Conservation (phyloP, 2,888 invertebrate species). For the Myathropa florea region DNA sequence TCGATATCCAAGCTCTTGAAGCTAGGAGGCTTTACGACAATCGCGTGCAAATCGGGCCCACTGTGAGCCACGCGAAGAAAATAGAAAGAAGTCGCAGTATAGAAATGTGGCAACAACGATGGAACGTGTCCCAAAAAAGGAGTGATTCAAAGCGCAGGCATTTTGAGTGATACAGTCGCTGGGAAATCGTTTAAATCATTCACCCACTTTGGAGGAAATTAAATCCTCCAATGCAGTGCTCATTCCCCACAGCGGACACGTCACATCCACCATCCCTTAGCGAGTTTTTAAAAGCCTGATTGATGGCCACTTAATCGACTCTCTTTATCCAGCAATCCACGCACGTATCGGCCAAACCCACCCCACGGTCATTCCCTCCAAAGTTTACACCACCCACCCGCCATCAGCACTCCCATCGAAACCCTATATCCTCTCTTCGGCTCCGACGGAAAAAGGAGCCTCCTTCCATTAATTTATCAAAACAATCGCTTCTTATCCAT, state of each 20-base stretch:
- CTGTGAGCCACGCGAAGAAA: no score
- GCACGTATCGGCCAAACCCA: conserved; percentile 8
- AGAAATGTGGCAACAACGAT: no score
- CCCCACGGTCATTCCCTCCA: neutral
- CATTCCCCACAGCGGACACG: neutral
- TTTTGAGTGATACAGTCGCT: no score
- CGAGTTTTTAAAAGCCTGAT: neutral
- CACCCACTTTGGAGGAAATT: no score
- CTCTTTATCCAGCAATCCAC: conserved; percentile 11
- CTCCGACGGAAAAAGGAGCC: neutral
- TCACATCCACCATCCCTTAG: neutral
- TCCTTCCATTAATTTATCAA: conserved; percentile 51
- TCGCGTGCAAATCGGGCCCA: no score
- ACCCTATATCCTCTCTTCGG: neutral
- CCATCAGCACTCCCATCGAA: neutral
- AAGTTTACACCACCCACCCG: no score
- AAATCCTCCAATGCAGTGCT: neutral
- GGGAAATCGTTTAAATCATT: no score
- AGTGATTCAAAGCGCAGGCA: no score
- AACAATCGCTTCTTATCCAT: conserved; percentile 57
- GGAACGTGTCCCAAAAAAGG: no score
- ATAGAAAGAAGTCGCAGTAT: no score
- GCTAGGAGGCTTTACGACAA: no score
- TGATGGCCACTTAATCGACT: conserved; percentile 42
- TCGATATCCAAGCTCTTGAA: no score